These are phyloP conservation scores for Oasisia sp. DNA, from an alignment of 2,888 invertebrate species.

Conservation along the genomic window DNA sequence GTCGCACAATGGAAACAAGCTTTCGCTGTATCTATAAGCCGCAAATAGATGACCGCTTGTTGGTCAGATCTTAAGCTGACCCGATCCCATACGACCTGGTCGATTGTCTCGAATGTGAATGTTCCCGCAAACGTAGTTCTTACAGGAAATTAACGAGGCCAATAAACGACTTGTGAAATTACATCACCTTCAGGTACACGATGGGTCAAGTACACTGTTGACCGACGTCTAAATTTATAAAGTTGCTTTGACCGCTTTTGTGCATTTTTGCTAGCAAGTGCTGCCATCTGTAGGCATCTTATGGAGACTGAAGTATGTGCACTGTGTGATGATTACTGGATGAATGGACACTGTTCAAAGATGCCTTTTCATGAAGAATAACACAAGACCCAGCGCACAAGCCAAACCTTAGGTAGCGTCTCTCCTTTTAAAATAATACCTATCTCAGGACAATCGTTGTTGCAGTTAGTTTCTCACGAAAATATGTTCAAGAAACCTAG, in stretches of 20 bases:
- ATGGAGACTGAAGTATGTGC: not conserved
- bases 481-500: not conserved
- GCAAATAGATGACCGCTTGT: constrained; percentile 3
- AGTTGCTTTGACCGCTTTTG: not conserved
- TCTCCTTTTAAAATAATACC: not conserved
- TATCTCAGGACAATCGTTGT: not conserved
- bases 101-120: not conserved
- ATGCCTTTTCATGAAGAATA: not conserved
- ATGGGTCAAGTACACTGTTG: not conserved
- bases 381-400: not conserved
- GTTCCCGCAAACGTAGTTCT: not conserved
- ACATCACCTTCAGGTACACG: not conserved
- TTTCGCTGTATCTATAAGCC: not conserved
- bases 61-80: not conserved
- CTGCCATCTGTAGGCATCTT: not conserved
- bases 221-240: not conserved
- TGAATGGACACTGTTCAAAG: not conserved
- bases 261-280: constrained; percentile 9
- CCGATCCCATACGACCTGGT: not conserved
- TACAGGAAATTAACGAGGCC: not conserved
- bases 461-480: not conserved
- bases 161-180: not conserved
- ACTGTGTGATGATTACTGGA: not conserved
- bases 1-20: not conserved
- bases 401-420: not conserved